Percentiles rank a stretch among this genome's conserved stretches.
These are phyloP conservation scores for Pseudeuparius sepicola DNA, from an alignment of 2,888 invertebrate species.

Conservation along the genomic window DNA sequence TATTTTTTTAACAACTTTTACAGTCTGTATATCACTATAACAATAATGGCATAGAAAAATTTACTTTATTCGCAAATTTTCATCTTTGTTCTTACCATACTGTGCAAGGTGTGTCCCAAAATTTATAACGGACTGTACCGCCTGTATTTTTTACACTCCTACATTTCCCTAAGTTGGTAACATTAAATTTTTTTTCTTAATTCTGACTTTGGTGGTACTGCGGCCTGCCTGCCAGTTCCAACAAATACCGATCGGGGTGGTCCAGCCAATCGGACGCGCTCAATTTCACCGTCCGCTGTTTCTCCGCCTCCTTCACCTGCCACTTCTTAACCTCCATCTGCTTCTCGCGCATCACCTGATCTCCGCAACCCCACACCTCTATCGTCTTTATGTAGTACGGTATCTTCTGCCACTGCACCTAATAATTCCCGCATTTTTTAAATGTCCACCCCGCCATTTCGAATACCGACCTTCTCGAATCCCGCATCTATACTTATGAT, in stretches of 20 bases:
- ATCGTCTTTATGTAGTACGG: conserved; percentile 53
- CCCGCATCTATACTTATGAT: conserved; percentile 63
- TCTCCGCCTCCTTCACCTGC: conserved; percentile 78
- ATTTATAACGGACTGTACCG: too few relatives aligned
- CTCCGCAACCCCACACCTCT: conserved; percentile 82
- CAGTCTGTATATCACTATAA: not conserved
- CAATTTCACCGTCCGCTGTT: conserved; percentile 74
- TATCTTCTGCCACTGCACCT: conserved; percentile 55
- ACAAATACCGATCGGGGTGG: conserved; percentile 81
- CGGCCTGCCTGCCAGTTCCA: conserved; percentile 77
- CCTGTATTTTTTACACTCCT: too few relatives aligned
- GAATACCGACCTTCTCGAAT: conserved; percentile 59
- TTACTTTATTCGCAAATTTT: too few relatives aligned
- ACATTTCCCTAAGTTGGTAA: too few relatives aligned
- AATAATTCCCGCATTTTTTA: too few relatives aligned
- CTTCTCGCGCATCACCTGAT: conserved; percentile 63
- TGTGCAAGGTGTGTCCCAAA: too few relatives aligned
- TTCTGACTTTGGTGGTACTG: conserved; percentile 58
- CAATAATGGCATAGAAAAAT: too few relatives aligned
- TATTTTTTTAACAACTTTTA: not conserved
- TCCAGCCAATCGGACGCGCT: conserved; percentile 90
- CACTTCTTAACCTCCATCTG: conserved; percentile 79
- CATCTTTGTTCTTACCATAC: too few relatives aligned
- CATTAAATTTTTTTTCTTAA: too few relatives aligned
- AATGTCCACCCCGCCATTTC: too few relatives aligned